A percentile compares a stretch with the other conserved stretches of the same genome.
These are phyloP conservation scores for Chloroclystis v-ata DNA, from an alignment of 2,888 invertebrate species.

Conservation along the genomic window DNA sequence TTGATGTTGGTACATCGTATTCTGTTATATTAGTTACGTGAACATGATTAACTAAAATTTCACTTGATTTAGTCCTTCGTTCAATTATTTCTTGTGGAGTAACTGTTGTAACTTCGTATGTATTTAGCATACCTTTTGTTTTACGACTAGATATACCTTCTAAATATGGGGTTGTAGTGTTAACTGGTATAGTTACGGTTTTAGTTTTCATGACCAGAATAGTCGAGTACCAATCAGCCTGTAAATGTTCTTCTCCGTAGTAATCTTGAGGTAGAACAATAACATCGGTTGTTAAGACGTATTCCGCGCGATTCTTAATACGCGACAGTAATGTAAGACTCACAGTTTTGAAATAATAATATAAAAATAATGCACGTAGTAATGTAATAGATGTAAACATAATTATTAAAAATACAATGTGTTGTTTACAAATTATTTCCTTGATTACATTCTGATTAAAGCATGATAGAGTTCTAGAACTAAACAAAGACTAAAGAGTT, in stretches of 20 bases:
- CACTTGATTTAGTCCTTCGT: too few species aligned
- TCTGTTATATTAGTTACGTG: too few species aligned
- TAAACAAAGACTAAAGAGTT: too few species aligned
- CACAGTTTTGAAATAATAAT: neutral
- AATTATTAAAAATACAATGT: neutral
- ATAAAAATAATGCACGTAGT: neutral
- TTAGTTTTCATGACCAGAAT: neutral
- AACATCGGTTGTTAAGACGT: constrained; percentile 25
- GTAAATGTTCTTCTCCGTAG: constrained; percentile 21
- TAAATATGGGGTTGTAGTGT: neutral
- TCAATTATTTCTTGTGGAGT: too few species aligned
- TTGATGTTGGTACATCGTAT: too few species aligned
- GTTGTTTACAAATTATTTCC: too few species aligned
- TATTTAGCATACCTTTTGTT: too few species aligned
- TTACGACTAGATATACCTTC: too few species aligned
- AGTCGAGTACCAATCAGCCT: neutral
- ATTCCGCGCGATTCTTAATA: constrained; percentile 31
- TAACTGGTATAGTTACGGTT: neutral
- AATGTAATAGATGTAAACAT: constrained; percentile 2
- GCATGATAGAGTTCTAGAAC: too few species aligned
- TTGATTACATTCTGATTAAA: too few species aligned
- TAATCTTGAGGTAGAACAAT: constrained; percentile 37
- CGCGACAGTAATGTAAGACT: constrained; percentile 33
- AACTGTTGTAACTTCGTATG: too few species aligned
- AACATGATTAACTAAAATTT: too few species aligned